Base-by-base conservation (phyloP, 2,797 vertebrate species). In the Delichon dasypus region DNA sequence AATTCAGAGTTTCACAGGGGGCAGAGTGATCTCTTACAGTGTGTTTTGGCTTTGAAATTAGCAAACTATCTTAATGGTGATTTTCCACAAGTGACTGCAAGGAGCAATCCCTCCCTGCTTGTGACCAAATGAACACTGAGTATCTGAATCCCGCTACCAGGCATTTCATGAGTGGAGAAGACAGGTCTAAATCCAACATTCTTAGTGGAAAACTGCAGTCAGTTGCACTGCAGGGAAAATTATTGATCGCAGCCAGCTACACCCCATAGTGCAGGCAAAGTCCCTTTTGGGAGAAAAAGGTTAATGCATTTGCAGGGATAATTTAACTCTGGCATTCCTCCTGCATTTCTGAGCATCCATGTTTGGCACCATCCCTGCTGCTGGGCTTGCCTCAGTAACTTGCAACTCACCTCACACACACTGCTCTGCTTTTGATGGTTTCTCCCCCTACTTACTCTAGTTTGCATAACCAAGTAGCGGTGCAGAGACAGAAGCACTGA, bases 1-100 rank as follows among this genome's bases (percentile, higher is more conserved):
- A 73, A 64, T 22, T 58, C n/a, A 10, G 26, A 70, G 14, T 70
- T 78, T 77, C 73, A 55, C 25, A 66, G 82, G 58, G 20, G 38
- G 44, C 27, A 58, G 30, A 75, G 42, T 16, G 7, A 57, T 34
- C 51, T 71, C 61, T 57, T 36, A 29, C 18, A 55, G 6, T 0
- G 9, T 8, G 25, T 62, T 91, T 32, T 26, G 34, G 82, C 88
- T 96, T 85, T 89, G 83, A 95, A 96, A 97, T 74, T 34, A 93
- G 85, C 71, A 82, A 96, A 93, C 51, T 89, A 91, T 89, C 65
- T 23, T 29, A 72, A 44, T 23, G 18, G 40, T 16, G 30, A 78
- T 84, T 94, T 88, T 94, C 77, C 61, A 94, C 87, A 95, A 95
- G 76, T 34, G 50, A 82, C 60, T 71, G 64, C 70, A 94, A 96